phyloP scores from a whole-genome alignment of 2,113 vertebrate species.

The Phasianus colchicus region DNA sequence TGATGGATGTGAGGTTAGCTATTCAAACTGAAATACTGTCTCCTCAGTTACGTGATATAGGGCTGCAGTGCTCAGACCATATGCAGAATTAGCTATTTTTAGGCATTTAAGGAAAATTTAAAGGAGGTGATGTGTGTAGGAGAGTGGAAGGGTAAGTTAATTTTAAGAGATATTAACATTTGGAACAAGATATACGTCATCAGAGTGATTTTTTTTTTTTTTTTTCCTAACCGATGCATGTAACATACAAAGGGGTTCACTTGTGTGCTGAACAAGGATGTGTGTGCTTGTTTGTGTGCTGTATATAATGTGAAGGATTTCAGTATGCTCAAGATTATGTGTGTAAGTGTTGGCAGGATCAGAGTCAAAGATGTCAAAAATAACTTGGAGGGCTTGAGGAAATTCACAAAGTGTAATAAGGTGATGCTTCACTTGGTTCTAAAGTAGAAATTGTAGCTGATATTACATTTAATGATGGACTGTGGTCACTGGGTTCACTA shows the following conservation, averaged over 20 bases:
- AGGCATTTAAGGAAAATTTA: conserved; percentile 64
- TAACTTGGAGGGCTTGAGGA: conserved; percentile 69
- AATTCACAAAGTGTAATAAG: conserved; percentile 68
- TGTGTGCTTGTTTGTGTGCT: not conserved
- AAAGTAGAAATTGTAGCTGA: conserved; percentile 46
- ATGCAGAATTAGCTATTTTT: conserved; percentile 68
- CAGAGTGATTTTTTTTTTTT: not conserved
- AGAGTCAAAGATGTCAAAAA: conserved; percentile 59
- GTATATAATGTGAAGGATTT: conserved; percentile 20
- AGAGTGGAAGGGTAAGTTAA: conserved; percentile 50
- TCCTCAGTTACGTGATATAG: conserved; percentile 32
- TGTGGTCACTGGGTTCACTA: conserved; percentile 52
- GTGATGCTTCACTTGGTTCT: conserved; percentile 52
- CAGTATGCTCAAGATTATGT: conserved; percentile 27
- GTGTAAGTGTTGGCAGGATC: conserved; percentile 57
- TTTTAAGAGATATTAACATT: conserved; percentile 36
- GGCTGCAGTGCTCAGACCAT: conserved; percentile 70
- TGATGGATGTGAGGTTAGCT: conserved; percentile 53
- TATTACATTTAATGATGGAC: conserved; percentile 57
- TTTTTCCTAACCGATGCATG: not conserved
- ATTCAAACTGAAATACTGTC: conserved; percentile 49
- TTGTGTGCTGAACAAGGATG: not conserved
- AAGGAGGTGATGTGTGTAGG: conserved; percentile 66
- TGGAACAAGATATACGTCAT: conserved; percentile 18
- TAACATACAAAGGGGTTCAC: not conserved